phyloP scores from a whole-genome alignment of 92 coral and sea anemone genomes.

The Siderastrea radians region DNA sequence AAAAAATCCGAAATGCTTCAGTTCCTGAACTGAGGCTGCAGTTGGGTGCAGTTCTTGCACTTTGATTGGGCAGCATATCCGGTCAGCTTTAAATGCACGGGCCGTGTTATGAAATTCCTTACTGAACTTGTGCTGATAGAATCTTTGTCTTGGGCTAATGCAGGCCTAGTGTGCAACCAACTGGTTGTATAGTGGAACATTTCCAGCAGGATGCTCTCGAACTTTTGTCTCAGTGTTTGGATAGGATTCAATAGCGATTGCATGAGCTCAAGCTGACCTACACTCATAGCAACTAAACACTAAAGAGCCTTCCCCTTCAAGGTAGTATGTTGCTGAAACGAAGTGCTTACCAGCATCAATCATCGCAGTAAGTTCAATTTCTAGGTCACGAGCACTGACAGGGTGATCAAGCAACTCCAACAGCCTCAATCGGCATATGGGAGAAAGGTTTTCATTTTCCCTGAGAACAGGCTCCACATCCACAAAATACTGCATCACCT shows the following conservation, averaged over 20 bases:
- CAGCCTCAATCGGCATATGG: background rate
- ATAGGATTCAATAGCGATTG: slow-evolving; percentile 72
- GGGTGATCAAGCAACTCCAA: slow-evolving; percentile 37
- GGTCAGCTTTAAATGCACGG: slow-evolving; percentile 48
- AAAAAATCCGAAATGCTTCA: slow-evolving; percentile 39
- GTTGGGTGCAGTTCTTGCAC: slow-evolving; percentile 41
- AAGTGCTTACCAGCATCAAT: slow-evolving; percentile 61
- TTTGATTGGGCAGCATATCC: slow-evolving; percentile 52
- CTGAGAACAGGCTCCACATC: slow-evolving; percentile 69
- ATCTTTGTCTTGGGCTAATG: slow-evolving; percentile 59
- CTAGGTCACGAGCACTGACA: slow-evolving; percentile 52
- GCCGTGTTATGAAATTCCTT: slow-evolving; percentile 11
- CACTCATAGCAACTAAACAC: slow-evolving; percentile 61
- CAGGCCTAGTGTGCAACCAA: slow-evolving; percentile 68
- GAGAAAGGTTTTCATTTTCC: slow-evolving; percentile 41
- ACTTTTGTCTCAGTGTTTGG: slow-evolving; percentile 70
- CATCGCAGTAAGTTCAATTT: slow-evolving; percentile 60
- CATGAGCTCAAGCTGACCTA: slow-evolving; percentile 55
- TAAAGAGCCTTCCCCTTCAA: slow-evolving; percentile 45
- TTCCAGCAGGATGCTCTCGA: slow-evolving; percentile 63
- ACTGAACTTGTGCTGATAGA: slow-evolving; percentile 26
- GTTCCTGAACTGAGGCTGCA: slow-evolving; percentile 42
- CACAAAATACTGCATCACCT: slow-evolving; percentile 55
- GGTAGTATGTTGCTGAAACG: slow-evolving; percentile 51
- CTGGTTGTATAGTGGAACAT: slow-evolving; percentile 55